A percentile compares a stretch with the other conserved stretches of the same genome.
phyloP scores from a whole-genome alignment of 2,113 vertebrate genomes.

The Cepphus grylle region DNA sequence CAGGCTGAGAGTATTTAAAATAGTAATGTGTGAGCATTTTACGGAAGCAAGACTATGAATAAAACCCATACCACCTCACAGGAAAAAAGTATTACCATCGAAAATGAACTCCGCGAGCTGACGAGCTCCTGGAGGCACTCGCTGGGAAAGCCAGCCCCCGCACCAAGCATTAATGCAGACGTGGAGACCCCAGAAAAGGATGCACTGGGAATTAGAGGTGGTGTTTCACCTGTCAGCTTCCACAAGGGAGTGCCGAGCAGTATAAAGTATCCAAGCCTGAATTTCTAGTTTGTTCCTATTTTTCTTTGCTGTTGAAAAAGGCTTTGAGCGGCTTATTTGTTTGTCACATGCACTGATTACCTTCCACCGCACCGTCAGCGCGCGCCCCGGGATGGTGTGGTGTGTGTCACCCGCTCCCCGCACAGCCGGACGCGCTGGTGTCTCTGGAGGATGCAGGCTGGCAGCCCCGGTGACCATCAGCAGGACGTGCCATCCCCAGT shows the following conservation, averaged over 20 bases:
- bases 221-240: background rate
- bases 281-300: background rate
- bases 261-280: accelerated
- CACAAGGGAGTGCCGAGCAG: background rate
- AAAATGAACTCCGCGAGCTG: background rate
- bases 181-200: background rate
- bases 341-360: accelerated
- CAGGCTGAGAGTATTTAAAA: background rate
- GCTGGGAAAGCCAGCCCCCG: background rate
- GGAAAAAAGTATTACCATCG: background rate
- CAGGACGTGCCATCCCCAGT: accelerated
- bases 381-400: accelerated
- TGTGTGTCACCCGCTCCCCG: accelerated
- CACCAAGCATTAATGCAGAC: accelerated
- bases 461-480: background rate
- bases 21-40: background rate
- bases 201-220: accelerated
- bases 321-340: background rate
- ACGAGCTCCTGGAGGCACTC: background rate
- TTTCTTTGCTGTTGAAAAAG: background rate
- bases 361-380: accelerated
- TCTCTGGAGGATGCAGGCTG: background rate
- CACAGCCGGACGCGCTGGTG: background rate
- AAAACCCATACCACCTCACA: background rate
- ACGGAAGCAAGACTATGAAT: background rate